Evolutionary conservation across 2,888 invertebrate species (phyloP).

Genomic region (Bombylius major): DNA sequence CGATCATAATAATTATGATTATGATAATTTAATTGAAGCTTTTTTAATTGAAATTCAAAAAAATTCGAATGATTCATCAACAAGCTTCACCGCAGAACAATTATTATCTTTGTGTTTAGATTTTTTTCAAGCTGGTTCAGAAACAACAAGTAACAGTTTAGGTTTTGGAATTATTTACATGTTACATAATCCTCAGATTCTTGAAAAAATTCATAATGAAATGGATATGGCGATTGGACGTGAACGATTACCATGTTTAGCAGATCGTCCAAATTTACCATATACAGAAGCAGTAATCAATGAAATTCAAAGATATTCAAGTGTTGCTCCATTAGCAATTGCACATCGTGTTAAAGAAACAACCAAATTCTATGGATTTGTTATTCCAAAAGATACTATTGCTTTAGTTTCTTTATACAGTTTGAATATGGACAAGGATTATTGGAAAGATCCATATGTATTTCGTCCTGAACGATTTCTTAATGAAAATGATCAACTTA

Average conservation of each 20-base stretch:
- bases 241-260: slow-evolving; percentile 33
- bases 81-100: slow-evolving; percentile 38
- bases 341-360: slow-evolving; percentile 31
- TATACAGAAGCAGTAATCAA: slow-evolving; percentile 43
- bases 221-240: slow-evolving; percentile 34
- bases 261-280: slow-evolving; percentile 39
- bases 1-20: slow-evolving; percentile 23
- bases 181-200: slow-evolving; percentile 42
- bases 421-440: slow-evolving; percentile 39
- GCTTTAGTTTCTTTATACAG: slow-evolving; percentile 43
- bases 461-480: slow-evolving; percentile 53
- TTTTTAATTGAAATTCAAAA: slow-evolving; percentile 42
- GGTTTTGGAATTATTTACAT: slow-evolving; percentile 44
- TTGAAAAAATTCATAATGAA: slow-evolving; percentile 39
- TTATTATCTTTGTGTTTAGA: slow-evolving; percentile 44
- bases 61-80: slow-evolving; percentile 30
- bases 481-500: slow-evolving; percentile 40
- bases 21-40: slow-evolving; percentile 37
- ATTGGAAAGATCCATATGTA: slow-evolving; percentile 45
- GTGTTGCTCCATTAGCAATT: slow-evolving; percentile 34
- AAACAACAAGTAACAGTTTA: slow-evolving; percentile 43
- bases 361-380: slow-evolving; percentile 34
- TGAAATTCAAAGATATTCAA: slow-evolving; percentile 39
- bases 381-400: slow-evolving; percentile 41
- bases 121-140: slow-evolving; percentile 46